A percentile compares a stretch with the other conserved stretches of the same genome.
These are phyloP conservation scores for Xestia ashworthii DNA, from an alignment of 2,888 invertebrate species.

Conservation along the genomic window DNA sequence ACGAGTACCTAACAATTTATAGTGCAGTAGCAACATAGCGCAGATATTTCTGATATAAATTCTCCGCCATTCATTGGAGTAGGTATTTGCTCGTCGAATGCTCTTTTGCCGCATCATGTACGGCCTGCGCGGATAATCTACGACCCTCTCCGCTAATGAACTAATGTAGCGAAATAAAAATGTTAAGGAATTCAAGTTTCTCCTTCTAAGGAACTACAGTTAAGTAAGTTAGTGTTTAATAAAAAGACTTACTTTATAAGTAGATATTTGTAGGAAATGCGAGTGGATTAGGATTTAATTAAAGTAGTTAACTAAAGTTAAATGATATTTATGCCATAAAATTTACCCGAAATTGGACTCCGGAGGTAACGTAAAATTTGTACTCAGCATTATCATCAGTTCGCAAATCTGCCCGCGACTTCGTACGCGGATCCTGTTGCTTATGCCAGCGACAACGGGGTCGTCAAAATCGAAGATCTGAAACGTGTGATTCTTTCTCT, in stretches of 20 bases:
- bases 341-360: slow-evolving; percentile 1
- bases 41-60: slow-evolving; percentile 25
- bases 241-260: slow-evolving; percentile 20
- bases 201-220: slow-evolving; percentile 19
- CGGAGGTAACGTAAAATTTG: slow-evolving; percentile 8
- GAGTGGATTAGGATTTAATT: slow-evolving; percentile 48
- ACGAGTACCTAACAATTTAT: neutral
- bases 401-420: slow-evolving; percentile 11
- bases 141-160: slow-evolving; percentile 43
- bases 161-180: slow-evolving; percentile 59
- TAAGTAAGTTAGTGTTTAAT: slow-evolving; percentile 27
- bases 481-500: too few species aligned
- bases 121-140: slow-evolving; percentile 27
- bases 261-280: slow-evolving; percentile 11
- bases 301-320: slow-evolving; percentile 22
- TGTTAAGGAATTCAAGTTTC: slow-evolving; percentile 51
- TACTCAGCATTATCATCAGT: neutral
- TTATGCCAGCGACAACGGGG: too few species aligned
- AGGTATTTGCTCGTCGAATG: slow-evolving; percentile 30
- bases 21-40: neutral
- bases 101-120: slow-evolving; percentile 34
- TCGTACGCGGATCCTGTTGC: too few species aligned
- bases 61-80: slow-evolving; percentile 22
- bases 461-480: too few species aligned
- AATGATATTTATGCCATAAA: slow-evolving; percentile 27